Percentiles rank a stretch among this genome's conserved stretches.
phyloP scores from a whole-genome alignment of 2,113 vertebrate species.

The Stigmatopora nigra region DNA sequence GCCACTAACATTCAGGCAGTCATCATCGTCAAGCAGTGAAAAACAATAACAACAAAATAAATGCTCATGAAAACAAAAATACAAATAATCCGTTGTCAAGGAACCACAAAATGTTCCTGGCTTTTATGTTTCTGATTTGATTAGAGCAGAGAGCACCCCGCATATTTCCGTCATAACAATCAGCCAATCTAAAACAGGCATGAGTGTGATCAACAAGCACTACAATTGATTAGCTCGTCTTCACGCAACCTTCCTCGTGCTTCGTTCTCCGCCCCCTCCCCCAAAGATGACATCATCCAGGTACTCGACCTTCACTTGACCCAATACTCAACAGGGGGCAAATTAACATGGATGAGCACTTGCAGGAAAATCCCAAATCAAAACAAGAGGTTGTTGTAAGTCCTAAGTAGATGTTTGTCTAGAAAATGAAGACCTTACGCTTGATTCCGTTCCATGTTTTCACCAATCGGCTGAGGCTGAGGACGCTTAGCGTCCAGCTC shows the following conservation, averaged over 20 bases:
- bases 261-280: constrained; percentile 38
- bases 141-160: background rate
- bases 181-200: constrained; percentile 33
- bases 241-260: constrained; percentile 16
- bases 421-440: constrained; percentile 13
- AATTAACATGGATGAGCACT: constrained; percentile 22
- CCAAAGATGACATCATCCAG: constrained; percentile 52
- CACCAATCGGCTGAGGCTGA: constrained; percentile 29
- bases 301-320: constrained; percentile 62
- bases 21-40: no score
- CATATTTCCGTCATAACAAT: constrained; percentile 26
- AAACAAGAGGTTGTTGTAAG: constrained; percentile 10
- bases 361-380: constrained; percentile 19
- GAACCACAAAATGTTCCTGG: background rate
- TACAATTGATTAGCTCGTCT: constrained; percentile 41
- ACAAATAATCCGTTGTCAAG: background rate
- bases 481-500: constrained; percentile 31
- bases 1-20: no score
- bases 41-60: no score
- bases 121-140: constrained; percentile 3
- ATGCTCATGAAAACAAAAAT: background rate
- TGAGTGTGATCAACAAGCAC: constrained; percentile 16
- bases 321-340: constrained; percentile 18
- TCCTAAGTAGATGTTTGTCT: constrained; percentile 21
- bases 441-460: constrained; percentile 32